Percentiles rank a stretch among this genome's conserved stretches.
These are phyloP conservation scores for Onychostoma macrolepis DNA, from an alignment of 2,113 vertebrate species.

Conservation along the genomic window DNA sequence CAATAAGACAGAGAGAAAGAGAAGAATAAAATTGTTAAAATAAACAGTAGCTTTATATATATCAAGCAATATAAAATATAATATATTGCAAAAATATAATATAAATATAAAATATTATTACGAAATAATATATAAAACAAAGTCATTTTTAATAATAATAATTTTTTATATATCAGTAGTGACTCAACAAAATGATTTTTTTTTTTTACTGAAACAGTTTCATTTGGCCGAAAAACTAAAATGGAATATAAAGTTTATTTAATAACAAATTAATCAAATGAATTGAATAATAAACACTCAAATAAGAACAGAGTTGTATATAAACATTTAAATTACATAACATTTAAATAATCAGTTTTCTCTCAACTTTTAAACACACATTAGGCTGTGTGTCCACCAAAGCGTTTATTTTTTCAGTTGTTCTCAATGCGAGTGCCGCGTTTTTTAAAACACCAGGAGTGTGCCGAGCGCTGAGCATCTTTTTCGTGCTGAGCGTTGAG, in stretches of 20 bases:
- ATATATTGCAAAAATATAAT: too few species aligned
- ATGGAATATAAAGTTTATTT: neutral
- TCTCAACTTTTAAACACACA: neutral
- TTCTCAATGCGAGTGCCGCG: too few species aligned
- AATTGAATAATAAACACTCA: neutral
- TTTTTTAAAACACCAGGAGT: too few species aligned
- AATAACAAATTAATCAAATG: neutral
- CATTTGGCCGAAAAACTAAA: neutral
- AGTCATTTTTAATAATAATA: neutral
- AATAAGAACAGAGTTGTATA: neutral
- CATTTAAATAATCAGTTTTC: neutral
- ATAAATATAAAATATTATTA: too few species aligned
- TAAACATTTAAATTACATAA: neutral
- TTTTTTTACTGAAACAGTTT: neutral
- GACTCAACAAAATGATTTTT: neutral
- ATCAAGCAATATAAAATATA: neutral
- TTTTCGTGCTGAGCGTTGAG: too few species aligned
- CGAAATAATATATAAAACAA: neutral
- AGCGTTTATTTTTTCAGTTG: too few species aligned
- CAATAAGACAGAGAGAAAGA: slow-evolving; percentile 26
- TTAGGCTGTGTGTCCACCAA: too few species aligned
- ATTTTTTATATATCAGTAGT: neutral
- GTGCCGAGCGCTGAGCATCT: too few species aligned
- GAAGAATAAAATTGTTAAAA: neutral
- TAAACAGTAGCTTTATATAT: neutral